Percentiles rank a stretch among this genome's conserved stretches.
phyloP scores from a whole-genome alignment of 2,888 invertebrate genomes.

The Drosophila fungiperda region DNA sequence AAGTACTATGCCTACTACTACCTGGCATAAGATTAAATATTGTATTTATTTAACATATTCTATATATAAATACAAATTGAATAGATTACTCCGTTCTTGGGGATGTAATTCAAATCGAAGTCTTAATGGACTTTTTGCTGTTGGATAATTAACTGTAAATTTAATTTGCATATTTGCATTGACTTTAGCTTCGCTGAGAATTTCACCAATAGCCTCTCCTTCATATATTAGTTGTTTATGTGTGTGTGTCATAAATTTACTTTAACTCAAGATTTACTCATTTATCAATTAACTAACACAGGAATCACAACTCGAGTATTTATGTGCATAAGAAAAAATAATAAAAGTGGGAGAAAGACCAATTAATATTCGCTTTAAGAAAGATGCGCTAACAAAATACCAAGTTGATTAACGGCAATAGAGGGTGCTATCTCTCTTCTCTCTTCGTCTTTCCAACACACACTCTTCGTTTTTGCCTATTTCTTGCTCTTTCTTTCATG shows the following conservation, averaged over 20 bases:
- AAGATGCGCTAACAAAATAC: constrained; percentile 54
- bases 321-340: constrained; percentile 12
- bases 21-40: no score
- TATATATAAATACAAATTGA: no score
- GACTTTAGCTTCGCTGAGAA: neutral
- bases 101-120: neutral
- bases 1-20: no score
- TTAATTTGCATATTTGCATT: neutral
- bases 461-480: neutral
- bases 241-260: neutral
- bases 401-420: constrained; percentile 70
- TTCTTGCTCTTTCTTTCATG: neutral
- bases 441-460: neutral
- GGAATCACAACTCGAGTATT: constrained; percentile 47
- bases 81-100: no score
- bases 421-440: neutral
- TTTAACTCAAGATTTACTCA: constrained; percentile 25
- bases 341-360: constrained; percentile 32
- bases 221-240: neutral
- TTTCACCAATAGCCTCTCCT: neutral
- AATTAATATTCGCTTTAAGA: constrained; percentile 73
- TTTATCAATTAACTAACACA: constrained; percentile 69
- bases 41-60: no score
- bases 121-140: neutral
- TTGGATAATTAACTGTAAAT: neutral